These are phyloP conservation scores for Cylindroiulus punctatus DNA, from an alignment of 2,888 invertebrate genomes.

Conservation along the genomic window DNA sequence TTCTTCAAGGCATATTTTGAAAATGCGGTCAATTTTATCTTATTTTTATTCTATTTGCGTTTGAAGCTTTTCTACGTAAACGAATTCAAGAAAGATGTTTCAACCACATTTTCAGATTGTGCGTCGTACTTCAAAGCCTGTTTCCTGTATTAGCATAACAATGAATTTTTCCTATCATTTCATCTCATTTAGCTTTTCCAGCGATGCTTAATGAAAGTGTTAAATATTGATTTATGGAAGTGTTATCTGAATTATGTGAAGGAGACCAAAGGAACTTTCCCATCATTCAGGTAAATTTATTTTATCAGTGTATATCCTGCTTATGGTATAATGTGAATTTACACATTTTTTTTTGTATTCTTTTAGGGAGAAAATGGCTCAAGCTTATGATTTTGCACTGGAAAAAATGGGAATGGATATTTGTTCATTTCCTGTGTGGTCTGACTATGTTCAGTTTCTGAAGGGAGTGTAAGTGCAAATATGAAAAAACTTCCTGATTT, in stretches of 20 bases:
- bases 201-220: constrained; percentile 96
- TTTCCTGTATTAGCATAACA: not conserved
- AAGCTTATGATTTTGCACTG: constrained; percentile 98
- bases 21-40: not conserved
- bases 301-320: not conserved
- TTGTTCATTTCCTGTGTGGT: constrained; percentile 96
- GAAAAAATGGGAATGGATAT: constrained; percentile 99
- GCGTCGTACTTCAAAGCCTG: not conserved
- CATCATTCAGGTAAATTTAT: constrained; percentile 83
- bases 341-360: constrained; percentile 61
- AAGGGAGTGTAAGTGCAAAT: constrained; percentile 77
- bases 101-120: not conserved
- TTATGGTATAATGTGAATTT: not conserved
- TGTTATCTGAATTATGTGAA: constrained; percentile 97
- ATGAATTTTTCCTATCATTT: not conserved
- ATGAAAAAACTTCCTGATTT: too few species aligned
- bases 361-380: constrained; percentile 96
- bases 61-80: not conserved
- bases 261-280: constrained; percentile 93
- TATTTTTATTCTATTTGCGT: not conserved
- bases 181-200: constrained; percentile 82
- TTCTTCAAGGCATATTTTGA: not conserved
- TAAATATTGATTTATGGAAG: constrained; percentile 99
- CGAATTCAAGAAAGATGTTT: not conserved
- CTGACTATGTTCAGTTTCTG: constrained; percentile 95